These are phyloP conservation scores for Lepidocolaptes lacrymiger DNA, from an alignment of 2,797 vertebrate genomes.

Conservation along the genomic window DNA sequence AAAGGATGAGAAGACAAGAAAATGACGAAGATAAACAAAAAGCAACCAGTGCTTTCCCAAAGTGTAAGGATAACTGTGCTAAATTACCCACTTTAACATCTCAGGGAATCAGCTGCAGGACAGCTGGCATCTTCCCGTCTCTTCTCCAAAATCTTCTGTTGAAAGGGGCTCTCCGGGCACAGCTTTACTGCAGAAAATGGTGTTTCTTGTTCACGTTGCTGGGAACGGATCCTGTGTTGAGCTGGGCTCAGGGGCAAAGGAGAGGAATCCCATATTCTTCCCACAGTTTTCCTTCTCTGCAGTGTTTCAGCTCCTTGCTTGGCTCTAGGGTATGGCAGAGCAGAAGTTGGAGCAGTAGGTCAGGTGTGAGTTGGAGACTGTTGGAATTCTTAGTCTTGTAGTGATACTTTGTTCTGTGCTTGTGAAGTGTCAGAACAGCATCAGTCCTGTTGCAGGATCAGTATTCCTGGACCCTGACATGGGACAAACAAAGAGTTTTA, in stretches of 20 bases:
- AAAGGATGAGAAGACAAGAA: neutral
- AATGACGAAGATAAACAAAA: neutral
- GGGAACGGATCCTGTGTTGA: neutral
- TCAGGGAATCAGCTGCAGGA: neutral
- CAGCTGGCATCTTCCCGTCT: neutral
- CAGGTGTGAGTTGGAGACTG: neutral
- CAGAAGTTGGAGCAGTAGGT: neutral
- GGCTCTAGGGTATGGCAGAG: neutral
- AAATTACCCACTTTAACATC: neutral
- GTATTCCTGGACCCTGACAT: accelerated
- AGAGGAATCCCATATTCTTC: neutral
- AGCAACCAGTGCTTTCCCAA: neutral
- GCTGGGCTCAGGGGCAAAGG: neutral
- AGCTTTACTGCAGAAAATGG: neutral
- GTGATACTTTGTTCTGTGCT: neutral
- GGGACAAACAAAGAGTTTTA: neutral
- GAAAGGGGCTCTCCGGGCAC: neutral
- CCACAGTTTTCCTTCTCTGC: neutral
- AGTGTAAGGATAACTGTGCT: neutral
- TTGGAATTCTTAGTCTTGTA: neutral
- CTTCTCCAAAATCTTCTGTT: neutral
- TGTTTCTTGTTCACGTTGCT: neutral
- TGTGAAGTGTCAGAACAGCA: neutral
- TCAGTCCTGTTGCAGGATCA: accelerated
- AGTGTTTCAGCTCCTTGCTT: neutral